Evolutionary conservation across 2,113 vertebrate species (phyloP).

Genomic region (Oriolus oriolus): DNA sequence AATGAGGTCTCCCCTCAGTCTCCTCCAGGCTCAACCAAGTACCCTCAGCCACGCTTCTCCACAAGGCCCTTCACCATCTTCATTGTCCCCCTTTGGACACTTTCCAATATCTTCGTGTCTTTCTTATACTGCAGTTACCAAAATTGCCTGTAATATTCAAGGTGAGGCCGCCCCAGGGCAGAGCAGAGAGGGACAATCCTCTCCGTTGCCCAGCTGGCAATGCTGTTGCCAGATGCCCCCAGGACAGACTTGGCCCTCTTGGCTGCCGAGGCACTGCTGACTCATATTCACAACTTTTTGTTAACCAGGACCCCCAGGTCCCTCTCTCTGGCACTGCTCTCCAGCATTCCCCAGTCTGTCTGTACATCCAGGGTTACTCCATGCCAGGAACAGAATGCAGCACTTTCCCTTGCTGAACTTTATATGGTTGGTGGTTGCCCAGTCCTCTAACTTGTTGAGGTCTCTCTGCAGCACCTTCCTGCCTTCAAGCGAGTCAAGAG

Average conservation of each 20-base stretch:
- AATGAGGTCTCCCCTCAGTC: neutral
- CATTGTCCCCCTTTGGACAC: neutral
- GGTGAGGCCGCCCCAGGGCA: fast-evolving
- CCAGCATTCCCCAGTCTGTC: neutral
- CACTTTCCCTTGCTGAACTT: neutral
- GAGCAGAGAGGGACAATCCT: neutral
- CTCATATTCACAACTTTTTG: neutral
- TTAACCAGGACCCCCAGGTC: neutral
- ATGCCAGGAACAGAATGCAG: neutral
- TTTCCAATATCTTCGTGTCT: neutral
- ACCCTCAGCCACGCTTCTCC: neutral
- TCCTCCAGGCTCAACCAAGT: neutral
- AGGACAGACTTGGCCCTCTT: fast-evolving
- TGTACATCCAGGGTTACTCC: fast-evolving
- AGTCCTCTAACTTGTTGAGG: neutral
- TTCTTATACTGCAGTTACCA: neutral
- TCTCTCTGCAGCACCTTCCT: neutral
- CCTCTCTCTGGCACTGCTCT: neutral
- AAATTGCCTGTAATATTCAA: neutral
- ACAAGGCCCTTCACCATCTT: neutral
- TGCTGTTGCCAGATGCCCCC: neutral
- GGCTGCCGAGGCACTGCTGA: neutral
- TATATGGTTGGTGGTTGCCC: neutral
- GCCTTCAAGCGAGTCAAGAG: neutral
- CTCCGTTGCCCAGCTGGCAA: fast-evolving